Percentiles rank a stretch among this genome's conserved stretches.
These are phyloP conservation scores for Poeciliopsis prolifica DNA, from an alignment of 2,113 vertebrate species.

Conservation along the genomic window DNA sequence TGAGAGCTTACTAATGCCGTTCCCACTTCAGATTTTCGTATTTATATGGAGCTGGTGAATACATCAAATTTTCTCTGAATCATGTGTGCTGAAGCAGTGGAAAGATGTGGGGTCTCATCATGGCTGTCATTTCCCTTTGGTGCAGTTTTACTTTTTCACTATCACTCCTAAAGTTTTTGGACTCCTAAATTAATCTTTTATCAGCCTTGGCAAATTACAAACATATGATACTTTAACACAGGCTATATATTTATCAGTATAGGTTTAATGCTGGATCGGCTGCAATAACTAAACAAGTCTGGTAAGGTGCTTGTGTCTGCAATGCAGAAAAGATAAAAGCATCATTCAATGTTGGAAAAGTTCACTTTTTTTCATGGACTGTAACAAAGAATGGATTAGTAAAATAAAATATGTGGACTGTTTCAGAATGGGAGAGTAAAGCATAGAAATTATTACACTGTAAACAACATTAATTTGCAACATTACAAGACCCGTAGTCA, in stretches of 20 bases:
- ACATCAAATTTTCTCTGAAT: conserved; percentile 21
- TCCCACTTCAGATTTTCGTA: conserved; percentile 39
- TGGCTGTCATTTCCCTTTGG: neutral
- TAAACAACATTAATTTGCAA: too few species aligned
- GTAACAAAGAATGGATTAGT: too few species aligned
- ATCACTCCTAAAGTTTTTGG: neutral
- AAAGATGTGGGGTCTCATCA: conserved; percentile 1
- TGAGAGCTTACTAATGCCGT: conserved; percentile 26
- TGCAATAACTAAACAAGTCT: neutral
- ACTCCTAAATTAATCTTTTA: conserved; percentile 10
- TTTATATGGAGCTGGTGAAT: conserved; percentile 40
- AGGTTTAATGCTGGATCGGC: neutral
- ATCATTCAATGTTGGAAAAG: too few species aligned
- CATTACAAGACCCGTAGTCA: too few species aligned
- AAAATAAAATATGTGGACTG: too few species aligned
- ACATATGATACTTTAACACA: conserved; percentile 1
- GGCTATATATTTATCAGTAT: neutral
- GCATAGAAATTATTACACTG: too few species aligned
- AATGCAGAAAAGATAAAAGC: too few species aligned
- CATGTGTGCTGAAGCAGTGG: conserved; percentile 1
- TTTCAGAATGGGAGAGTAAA: too few species aligned
- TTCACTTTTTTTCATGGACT: too few species aligned
- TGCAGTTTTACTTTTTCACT: neutral
- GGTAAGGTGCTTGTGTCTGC: too few species aligned
- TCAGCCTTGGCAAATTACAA: conserved; percentile 7